A percentile compares a stretch with the other conserved stretches of the same genome.
These are phyloP conservation scores for Cerastis leucographa DNA, from an alignment of 2,888 invertebrate species.

Conservation along the genomic window DNA sequence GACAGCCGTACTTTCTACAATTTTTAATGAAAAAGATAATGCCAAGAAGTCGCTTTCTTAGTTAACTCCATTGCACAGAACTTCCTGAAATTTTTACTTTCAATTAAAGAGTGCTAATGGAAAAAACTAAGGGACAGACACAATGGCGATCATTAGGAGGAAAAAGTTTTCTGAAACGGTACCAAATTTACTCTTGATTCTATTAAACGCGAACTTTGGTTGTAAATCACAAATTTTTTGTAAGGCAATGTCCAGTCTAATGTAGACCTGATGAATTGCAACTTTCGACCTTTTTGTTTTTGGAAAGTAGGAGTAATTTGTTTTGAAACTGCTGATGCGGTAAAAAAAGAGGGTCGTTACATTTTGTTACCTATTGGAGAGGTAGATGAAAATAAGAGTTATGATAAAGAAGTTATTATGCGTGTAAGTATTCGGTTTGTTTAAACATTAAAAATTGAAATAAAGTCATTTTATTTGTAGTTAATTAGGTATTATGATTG, in stretches of 20 bases:
- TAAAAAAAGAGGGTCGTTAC: slow-evolving; percentile 9
- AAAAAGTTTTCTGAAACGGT: slow-evolving; percentile 77
- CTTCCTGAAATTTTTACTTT: slow-evolving; percentile 72
- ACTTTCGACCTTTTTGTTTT: slow-evolving; percentile 60
- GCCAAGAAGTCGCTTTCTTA: slow-evolving; percentile 64
- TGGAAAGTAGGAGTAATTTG: slow-evolving; percentile 49
- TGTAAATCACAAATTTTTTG: slow-evolving; percentile 74
- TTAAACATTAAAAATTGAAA: no score
- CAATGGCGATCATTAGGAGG: slow-evolving; percentile 80
- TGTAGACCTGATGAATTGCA: slow-evolving; percentile 69
- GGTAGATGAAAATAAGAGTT: neutral
- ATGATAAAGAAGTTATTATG: neutral
- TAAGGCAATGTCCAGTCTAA: slow-evolving; percentile 72
- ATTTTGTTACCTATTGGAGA: slow-evolving; percentile 17
- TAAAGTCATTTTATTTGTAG: neutral
- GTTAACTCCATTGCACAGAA: slow-evolving; percentile 68
- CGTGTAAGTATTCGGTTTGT: no score
- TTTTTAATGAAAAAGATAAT: slow-evolving; percentile 62
- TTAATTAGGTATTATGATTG: neutral
- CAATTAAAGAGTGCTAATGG: slow-evolving; percentile 78
- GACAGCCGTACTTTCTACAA: slow-evolving; percentile 57
- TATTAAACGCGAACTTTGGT: slow-evolving; percentile 75
- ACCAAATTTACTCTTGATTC: slow-evolving; percentile 82
- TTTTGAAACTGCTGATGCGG: slow-evolving; percentile 49
- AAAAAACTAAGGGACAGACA: slow-evolving; percentile 75